Conservation (phyloP, 2,113 vertebrate genomes). For the Hippocampus abdominalis region DNA sequence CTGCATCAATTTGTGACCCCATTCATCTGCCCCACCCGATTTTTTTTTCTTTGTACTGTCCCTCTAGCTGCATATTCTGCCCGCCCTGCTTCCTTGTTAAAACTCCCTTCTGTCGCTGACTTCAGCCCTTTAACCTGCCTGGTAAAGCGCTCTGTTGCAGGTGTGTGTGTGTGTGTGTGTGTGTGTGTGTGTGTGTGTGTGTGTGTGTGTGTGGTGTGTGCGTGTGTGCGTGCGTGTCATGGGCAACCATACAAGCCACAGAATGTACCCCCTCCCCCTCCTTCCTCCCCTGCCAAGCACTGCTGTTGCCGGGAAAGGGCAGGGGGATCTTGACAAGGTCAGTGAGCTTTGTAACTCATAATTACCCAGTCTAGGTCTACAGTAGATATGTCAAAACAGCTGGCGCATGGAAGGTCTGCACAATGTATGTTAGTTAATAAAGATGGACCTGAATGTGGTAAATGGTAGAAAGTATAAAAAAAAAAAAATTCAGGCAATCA, state of each 20-base stretch:
- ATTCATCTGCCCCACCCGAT: slow-evolving; percentile 22
- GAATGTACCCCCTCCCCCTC: slow-evolving; percentile 19
- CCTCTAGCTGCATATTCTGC: slow-evolving; percentile 58
- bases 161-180: slow-evolving; percentile 24
- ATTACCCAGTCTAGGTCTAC: slow-evolving; percentile 60
- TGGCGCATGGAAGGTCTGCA: slow-evolving; percentile 31
- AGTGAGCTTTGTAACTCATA: slow-evolving; percentile 72
- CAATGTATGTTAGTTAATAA: slow-evolving; percentile 1
- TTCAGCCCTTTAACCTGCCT: slow-evolving; percentile 64
- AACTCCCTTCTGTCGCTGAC: slow-evolving; percentile 58
- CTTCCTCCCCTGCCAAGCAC: slow-evolving; percentile 27
- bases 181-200: slow-evolving; percentile 6
- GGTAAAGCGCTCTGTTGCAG: slow-evolving; percentile 51
- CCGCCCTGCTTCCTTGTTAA: slow-evolving; percentile 50
- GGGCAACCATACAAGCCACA: slow-evolving; percentile 43
- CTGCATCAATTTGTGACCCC: slow-evolving; percentile 59
- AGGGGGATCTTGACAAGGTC: slow-evolving; percentile 66
- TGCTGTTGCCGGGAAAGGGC: slow-evolving; percentile 35
- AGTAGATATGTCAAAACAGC: slow-evolving; percentile 56
- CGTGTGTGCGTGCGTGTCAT: slow-evolving; percentile 12
- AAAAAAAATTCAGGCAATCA: neutral
- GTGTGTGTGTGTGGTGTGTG: neutral
- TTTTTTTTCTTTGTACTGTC: slow-evolving; percentile 48
- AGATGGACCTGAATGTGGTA: slow-evolving; percentile 10
- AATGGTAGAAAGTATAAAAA: slow-evolving; percentile 12